phyloP scores from a whole-genome alignment of 2,888 invertebrate species.

The Stegophylla sp. region DNA sequence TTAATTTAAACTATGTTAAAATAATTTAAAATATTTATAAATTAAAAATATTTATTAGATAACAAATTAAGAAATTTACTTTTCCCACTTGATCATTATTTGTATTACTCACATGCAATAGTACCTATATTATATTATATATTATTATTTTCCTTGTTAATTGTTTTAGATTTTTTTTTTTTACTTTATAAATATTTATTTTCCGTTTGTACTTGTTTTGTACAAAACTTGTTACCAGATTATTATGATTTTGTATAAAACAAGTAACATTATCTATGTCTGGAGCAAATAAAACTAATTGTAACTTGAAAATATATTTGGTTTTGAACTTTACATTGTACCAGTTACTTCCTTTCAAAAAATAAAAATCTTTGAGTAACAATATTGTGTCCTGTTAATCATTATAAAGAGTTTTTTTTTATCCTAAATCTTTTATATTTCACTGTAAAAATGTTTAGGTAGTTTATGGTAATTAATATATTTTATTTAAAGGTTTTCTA shows the following conservation, averaged over 20 bases:
- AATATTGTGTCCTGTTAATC: not conserved
- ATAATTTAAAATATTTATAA: slow-evolving; percentile 49
- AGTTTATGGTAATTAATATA: too few relatives aligned
- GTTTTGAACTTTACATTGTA: slow-evolving; percentile 33
- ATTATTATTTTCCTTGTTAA: slow-evolving; percentile 55
- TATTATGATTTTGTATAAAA: slow-evolving; percentile 59
- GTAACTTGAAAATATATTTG: slow-evolving; percentile 42
- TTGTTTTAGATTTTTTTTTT: slow-evolving; percentile 58
- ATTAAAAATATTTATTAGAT: slow-evolving; percentile 57
- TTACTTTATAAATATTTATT: slow-evolving; percentile 58
- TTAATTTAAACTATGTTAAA: slow-evolving; percentile 54
- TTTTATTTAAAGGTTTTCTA: too few relatives aligned
- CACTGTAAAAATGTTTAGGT: too few relatives aligned
- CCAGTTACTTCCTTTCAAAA: slow-evolving; percentile 23
- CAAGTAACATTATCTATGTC: slow-evolving; percentile 55
- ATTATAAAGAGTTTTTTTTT: slow-evolving; percentile 20
- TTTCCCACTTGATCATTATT: slow-evolving; percentile 53
- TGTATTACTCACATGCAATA: slow-evolving; percentile 55
- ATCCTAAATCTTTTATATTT: not conserved
- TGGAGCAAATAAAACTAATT: slow-evolving; percentile 58
- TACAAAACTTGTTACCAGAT: slow-evolving; percentile 59
- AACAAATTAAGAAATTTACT: slow-evolving; percentile 45
- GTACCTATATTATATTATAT: slow-evolving; percentile 50
- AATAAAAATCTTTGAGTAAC: slow-evolving; percentile 1
- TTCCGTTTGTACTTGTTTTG: slow-evolving; percentile 58